Percentiles rank a stretch among this genome's conserved stretches.
Conservation (phyloP, 2,888 invertebrate genomes). For the Phalera bucephala region DNA sequence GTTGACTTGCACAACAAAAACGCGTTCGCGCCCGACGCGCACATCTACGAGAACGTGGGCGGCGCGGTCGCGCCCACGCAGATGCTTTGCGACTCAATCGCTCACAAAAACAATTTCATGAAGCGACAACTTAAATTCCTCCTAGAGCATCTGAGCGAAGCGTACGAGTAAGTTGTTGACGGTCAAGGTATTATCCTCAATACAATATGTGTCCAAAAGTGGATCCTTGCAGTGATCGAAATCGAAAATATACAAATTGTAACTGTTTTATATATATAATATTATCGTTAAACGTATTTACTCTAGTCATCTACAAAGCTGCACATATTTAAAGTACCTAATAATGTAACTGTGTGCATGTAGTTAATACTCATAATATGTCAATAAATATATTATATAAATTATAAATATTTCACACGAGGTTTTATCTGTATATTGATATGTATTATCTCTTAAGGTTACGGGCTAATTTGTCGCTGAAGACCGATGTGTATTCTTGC, state of each 20-base stretch:
- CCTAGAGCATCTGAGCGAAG: conserved; percentile 86
- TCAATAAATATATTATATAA: conserved; percentile 52
- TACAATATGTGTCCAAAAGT: conserved; percentile 71
- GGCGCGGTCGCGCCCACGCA: conserved; percentile 75
- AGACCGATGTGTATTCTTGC: conserved; percentile 32
- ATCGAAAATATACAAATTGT: conserved; percentile 66
- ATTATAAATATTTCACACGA: conserved; percentile 58
- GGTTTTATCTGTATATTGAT: conserved; percentile 59
- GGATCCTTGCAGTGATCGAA: conserved; percentile 84
- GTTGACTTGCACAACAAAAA: conserved; percentile 67
- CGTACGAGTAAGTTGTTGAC: conserved; percentile 81
- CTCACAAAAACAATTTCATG: conserved; percentile 76
- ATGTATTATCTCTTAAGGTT: conserved; percentile 40
- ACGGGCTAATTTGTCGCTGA: conserved; percentile 45
- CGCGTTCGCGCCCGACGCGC: no score
- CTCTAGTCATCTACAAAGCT: conserved; percentile 81
- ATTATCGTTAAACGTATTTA: conserved; percentile 71
- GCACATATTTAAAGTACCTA: conserved; percentile 71
- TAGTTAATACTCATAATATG: conserved; percentile 73
- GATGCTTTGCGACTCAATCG: conserved; percentile 74
- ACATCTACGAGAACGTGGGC: conserved; percentile 66
- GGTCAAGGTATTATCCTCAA: conserved; percentile 74
- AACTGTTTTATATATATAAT: conserved; percentile 70
- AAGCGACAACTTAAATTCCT: conserved; percentile 83
- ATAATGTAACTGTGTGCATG: conserved; percentile 66